These are phyloP conservation scores for Loris lydekkerianus DNA, from an alignment of 2,797 vertebrate genomes.

Conservation along the genomic window DNA sequence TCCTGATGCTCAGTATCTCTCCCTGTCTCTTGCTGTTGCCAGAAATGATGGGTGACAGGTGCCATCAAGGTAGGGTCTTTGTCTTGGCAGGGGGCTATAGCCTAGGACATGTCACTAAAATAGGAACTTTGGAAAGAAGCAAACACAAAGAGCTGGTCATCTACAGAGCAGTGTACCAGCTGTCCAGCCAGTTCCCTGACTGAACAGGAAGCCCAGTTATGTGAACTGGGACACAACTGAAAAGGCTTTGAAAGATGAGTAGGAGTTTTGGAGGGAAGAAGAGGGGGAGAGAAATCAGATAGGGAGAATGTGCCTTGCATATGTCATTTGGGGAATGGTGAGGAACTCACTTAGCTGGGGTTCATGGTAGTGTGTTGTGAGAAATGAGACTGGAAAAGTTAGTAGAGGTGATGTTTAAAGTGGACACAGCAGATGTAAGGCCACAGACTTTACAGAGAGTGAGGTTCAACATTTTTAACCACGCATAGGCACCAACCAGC, in stretches of 20 bases:
- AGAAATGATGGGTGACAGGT: neutral
- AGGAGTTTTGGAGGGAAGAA: constrained; percentile 23
- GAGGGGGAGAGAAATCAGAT: neutral
- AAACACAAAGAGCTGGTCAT: neutral
- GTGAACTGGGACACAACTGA: neutral
- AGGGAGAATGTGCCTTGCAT: neutral
- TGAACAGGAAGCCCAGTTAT: neutral
- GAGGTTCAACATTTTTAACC: neutral
- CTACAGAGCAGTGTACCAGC: neutral
- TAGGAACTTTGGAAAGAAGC: neutral
- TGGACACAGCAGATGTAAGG: neutral
- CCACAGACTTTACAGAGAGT: neutral
- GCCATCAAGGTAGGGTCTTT: neutral
- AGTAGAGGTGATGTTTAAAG: neutral
- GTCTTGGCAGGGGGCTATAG: neutral
- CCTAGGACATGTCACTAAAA: neutral
- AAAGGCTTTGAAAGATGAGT: neutral
- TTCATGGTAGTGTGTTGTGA: neutral
- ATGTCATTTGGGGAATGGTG: neutral
- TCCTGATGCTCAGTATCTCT: neutral
- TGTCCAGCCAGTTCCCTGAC: neutral
- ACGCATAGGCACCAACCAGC: neutral
- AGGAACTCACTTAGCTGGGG: neutral
- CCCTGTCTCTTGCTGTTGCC: neutral
- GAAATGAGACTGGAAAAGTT: neutral